Conservation (phyloP, 2,888 invertebrate genomes). For the Lacanobia wlatinum region DNA sequence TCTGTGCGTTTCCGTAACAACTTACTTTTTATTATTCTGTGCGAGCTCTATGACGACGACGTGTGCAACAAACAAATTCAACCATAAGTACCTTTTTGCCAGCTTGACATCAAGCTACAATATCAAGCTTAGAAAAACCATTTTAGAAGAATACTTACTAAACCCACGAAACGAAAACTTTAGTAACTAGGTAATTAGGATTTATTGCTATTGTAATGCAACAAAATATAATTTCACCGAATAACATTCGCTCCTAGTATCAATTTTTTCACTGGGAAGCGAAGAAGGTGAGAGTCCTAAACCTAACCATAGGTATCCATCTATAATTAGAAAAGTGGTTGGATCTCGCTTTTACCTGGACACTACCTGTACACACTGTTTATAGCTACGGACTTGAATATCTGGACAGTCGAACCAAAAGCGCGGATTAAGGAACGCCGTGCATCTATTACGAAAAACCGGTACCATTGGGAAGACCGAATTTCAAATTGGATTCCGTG, state of each 20-base stretch:
- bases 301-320: not conserved
- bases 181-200: not conserved
- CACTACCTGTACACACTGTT: not conserved
- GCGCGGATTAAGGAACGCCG: constrained; percentile 10
- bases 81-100: not conserved
- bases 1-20: constrained; percentile 27
- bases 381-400: not conserved
- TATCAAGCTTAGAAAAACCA: not conserved
- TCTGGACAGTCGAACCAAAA: constrained; percentile 12
- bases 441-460: constrained; percentile 24
- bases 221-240: not conserved
- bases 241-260: not conserved
- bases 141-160: not conserved
- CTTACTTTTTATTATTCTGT: constrained; percentile 36
- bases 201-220: not conserved
- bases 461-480: constrained; percentile 21
- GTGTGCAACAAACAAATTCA: constrained; percentile 10
- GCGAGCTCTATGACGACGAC: constrained; percentile 5
- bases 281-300: no score
- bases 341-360: not conserved
- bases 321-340: not conserved
- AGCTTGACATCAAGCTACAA: not conserved
- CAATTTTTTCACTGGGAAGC: not conserved
- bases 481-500: not conserved
- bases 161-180: not conserved